Evolutionary conservation across 2,797 vertebrate species (phyloP).

Genomic region (Gallinago nigripennis): DNA sequence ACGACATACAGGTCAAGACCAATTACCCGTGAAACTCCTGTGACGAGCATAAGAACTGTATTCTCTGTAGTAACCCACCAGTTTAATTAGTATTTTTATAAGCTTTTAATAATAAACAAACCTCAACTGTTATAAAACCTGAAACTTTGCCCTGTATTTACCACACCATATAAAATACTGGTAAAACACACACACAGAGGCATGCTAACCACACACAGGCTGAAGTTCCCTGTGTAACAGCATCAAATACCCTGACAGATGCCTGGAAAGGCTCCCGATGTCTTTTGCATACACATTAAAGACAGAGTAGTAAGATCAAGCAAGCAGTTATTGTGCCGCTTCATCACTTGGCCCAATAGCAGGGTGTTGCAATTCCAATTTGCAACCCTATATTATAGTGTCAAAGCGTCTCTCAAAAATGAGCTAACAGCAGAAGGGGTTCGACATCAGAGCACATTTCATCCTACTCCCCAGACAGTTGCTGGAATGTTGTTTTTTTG

Average conservation of each 20-base stretch:
- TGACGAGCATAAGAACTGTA: slow-evolving; percentile 56
- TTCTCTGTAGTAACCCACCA: slow-evolving; percentile 32
- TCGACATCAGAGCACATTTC: slow-evolving; percentile 42
- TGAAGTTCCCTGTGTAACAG: neutral
- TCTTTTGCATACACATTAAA: slow-evolving; percentile 42
- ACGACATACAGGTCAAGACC: slow-evolving; percentile 67
- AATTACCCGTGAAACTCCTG: slow-evolving; percentile 72
- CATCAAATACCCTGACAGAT: slow-evolving; percentile 34
- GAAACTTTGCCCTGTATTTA: slow-evolving; percentile 19
- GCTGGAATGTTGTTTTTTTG: neutral
- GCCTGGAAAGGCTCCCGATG: slow-evolving; percentile 23
- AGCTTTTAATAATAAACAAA: slow-evolving; percentile 55
- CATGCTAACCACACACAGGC: neutral
- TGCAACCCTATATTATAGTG: slow-evolving; percentile 58
- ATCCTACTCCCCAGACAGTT: slow-evolving; percentile 24
- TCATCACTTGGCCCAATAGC: slow-evolving; percentile 52
- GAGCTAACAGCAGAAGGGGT: slow-evolving; percentile 46
- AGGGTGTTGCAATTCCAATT: slow-evolving; percentile 60
- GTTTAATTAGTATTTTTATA: slow-evolving; percentile 47
- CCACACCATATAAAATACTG: neutral
- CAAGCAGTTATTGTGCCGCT: slow-evolving; percentile 32
- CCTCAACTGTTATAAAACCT: slow-evolving; percentile 48
- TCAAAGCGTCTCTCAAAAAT: slow-evolving; percentile 30
- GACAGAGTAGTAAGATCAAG: slow-evolving; percentile 43
- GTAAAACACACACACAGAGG: neutral